phyloP scores from a whole-genome alignment of 1,140 invertebrate species.

The Bathynomus jamesi region DNA sequence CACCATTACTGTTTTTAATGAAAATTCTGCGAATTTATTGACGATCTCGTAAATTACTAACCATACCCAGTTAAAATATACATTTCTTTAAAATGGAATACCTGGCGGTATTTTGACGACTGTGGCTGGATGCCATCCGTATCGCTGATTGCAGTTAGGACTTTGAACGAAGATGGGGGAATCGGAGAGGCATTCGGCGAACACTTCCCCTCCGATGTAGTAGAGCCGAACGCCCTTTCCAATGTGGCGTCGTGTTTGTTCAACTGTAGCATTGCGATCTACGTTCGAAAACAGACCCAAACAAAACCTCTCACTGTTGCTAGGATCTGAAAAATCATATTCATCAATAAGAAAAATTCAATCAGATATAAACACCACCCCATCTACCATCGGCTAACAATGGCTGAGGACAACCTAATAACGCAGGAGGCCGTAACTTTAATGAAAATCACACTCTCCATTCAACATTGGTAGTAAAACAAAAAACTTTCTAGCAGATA shows the following conservation, averaged over 20 bases:
- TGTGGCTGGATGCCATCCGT: slow-evolving; percentile 98
- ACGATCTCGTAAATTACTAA: no score
- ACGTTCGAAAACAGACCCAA: slow-evolving; percentile 93
- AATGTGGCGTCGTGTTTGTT: slow-evolving; percentile 90
- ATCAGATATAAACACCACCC: no score
- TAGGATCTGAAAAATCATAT: slow-evolving; percentile 56
- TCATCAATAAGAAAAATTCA: background rate
- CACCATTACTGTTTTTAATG: no score
- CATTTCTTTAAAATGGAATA: no score
- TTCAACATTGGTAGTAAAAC: no score
- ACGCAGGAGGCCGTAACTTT: no score
- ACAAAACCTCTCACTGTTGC: slow-evolving; percentile 90
- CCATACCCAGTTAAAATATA: no score
- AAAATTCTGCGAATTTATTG: no score
- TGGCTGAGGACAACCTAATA: no score
- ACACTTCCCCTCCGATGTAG: slow-evolving; percentile 97
- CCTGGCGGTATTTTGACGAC: slow-evolving; percentile 90
- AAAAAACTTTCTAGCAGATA: no score
- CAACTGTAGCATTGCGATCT: slow-evolving; percentile 86
- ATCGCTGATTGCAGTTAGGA: slow-evolving; percentile 96
- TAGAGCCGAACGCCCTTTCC: slow-evolving; percentile 96
- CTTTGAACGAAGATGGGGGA: slow-evolving; percentile 98
- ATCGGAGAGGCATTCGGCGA: slow-evolving; percentile 96
- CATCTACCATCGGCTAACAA: no score
- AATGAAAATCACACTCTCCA: no score